Conservation (phyloP, 2,113 vertebrate species). For the Beaufortia kweichowensis region DNA sequence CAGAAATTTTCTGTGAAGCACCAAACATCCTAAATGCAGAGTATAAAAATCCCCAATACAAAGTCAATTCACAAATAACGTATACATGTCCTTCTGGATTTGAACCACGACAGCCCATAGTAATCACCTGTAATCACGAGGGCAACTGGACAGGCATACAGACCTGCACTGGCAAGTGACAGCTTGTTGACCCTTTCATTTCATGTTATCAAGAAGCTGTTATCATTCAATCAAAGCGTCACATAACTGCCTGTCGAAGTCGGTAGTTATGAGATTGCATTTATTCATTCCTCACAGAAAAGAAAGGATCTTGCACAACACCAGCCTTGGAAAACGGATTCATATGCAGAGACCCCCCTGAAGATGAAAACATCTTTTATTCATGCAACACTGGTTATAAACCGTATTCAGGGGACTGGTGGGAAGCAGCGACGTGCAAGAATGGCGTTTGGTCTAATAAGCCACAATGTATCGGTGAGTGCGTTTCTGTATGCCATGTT, state of each 20-base stretch:
- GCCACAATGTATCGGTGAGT: background rate
- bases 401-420: background rate
- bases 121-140: too few relatives aligned
- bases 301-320: accelerated
- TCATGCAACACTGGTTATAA: background rate
- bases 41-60: background rate
- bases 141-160: background rate
- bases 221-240: background rate
- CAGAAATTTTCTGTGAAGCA: background rate
- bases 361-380: background rate
- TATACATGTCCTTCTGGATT: too few relatives aligned
- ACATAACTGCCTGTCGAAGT: too few relatives aligned
- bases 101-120: too few relatives aligned
- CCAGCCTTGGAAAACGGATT: background rate
- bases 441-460: background rate
- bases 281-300: background rate
- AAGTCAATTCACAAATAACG: background rate
- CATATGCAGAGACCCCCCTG: accelerated
- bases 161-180: too few relatives aligned
- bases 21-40: background rate
- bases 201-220: too few relatives aligned
- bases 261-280: background rate
- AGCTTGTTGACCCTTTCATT: too few relatives aligned
- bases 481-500: background rate
- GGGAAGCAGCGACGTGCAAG: background rate